Percentiles rank a stretch among this genome's conserved stretches.
phyloP scores from a whole-genome alignment of 92 coral and sea anemone species.

The Ricordea florida region DNA sequence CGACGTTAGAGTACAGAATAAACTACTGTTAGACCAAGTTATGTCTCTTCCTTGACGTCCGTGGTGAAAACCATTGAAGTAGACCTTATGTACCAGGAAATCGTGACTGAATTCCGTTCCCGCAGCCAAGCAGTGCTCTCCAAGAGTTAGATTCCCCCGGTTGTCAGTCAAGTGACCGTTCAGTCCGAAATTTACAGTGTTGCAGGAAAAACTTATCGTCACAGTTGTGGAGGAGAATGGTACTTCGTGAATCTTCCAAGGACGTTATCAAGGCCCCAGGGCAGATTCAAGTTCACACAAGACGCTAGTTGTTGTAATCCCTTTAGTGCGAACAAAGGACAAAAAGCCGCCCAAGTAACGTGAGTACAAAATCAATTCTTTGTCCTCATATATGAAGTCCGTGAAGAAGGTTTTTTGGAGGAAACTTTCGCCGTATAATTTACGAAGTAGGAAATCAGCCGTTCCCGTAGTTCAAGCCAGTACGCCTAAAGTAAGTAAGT shows the following conservation, averaged over 20 bases:
- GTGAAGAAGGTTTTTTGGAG: background rate
- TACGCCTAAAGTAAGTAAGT: background rate
- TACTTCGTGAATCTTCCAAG: background rate
- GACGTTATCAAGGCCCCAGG: background rate
- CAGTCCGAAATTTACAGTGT: too few relatives aligned
- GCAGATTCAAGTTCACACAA: background rate
- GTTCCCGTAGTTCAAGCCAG: background rate
- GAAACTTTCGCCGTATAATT: background rate
- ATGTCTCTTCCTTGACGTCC: constrained; percentile 8
- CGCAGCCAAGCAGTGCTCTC: too few relatives aligned
- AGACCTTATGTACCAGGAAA: constrained; percentile 4
- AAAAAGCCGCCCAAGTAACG: background rate
- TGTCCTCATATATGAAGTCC: background rate
- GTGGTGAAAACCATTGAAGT: background rate
- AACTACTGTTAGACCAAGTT: too few relatives aligned
- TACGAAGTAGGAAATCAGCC: background rate
- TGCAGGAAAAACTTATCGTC: too few relatives aligned
- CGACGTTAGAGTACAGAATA: too few relatives aligned
- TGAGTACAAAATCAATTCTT: background rate
- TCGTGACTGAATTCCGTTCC: too few relatives aligned
- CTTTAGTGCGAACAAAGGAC: background rate
- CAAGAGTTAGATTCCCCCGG: too few relatives aligned
- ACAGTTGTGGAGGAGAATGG: background rate
- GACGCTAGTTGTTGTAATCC: constrained; percentile 9
- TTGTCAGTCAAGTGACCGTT: too few relatives aligned